Conservation (phyloP, 2,888 invertebrate species). For the Lasioglossum morio region DNA sequence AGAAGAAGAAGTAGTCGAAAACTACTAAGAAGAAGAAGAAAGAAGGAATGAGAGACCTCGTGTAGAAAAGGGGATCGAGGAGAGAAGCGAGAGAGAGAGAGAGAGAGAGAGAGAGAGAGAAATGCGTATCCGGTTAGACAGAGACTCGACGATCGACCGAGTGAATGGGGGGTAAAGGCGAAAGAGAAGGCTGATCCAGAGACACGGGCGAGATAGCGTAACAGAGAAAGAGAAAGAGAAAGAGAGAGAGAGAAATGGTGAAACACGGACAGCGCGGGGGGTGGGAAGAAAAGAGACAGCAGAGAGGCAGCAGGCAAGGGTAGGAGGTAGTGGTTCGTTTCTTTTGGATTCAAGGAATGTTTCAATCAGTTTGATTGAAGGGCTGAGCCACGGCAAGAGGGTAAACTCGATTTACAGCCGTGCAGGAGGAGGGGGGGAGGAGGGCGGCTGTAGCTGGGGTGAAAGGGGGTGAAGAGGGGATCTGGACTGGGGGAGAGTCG, state of each 20-base stretch:
- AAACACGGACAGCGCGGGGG: conserved; percentile 3
- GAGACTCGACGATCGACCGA: conserved; percentile 48
- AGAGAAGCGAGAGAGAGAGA: background rate
- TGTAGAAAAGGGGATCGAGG: background rate
- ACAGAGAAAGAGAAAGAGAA: conserved; percentile 43
- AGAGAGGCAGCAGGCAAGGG: conserved; percentile 53
- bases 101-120: conserved; percentile 33
- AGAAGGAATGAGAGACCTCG: background rate
- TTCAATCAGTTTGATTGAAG: conserved; percentile 85
- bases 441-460: conserved; percentile 30
- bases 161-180: conserved; percentile 43
- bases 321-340: conserved; percentile 81
- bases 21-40: conserved; percentile 28
- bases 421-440: conserved; percentile 72
- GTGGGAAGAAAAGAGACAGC: conserved; percentile 48
- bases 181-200: conserved; percentile 53
- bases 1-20: background rate
- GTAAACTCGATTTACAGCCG: conserved; percentile 85
- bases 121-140: conserved; percentile 33
- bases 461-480: conserved; percentile 13
- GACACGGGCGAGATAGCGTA: conserved; percentile 37
- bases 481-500: background rate
- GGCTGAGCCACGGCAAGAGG: conserved; percentile 84
- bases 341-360: conserved; percentile 85
- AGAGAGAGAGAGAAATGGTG: conserved; percentile 6